phyloP scores from a whole-genome alignment of 35 echinoderm and acorn worm species.

The Ophioderma brevispina region DNA sequence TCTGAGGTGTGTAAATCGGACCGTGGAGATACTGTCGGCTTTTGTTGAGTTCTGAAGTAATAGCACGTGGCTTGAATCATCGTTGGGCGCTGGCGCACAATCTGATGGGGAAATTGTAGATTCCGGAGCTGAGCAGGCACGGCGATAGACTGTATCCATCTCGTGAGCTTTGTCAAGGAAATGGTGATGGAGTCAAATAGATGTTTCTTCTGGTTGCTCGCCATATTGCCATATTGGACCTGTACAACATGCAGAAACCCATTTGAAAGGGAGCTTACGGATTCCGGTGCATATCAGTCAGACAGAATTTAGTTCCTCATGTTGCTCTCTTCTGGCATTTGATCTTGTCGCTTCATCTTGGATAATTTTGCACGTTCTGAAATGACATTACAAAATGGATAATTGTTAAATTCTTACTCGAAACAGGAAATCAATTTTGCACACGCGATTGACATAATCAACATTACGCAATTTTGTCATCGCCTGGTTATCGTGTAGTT shows the following conservation, averaged over 20 bases:
- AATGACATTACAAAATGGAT: no score
- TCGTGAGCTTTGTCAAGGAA: conserved; percentile 5
- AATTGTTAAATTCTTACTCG: no score
- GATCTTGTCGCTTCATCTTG: conserved; percentile 13
- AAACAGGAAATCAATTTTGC: no score
- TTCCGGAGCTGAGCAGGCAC: conserved; percentile 54
- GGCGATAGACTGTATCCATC: conserved; percentile 7
- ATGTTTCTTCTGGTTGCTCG: not conserved
- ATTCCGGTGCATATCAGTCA: conserved; percentile 13
- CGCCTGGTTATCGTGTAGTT: no score
- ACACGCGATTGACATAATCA: no score
- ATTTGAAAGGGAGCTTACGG: conserved; percentile 47
- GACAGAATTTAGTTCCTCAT: not conserved
- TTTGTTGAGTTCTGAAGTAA: not conserved
- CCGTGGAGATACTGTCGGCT: not conserved
- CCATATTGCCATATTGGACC: conserved; percentile 17
- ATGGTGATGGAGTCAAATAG: not conserved
- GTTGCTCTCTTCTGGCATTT: not conserved
- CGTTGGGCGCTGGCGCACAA: conserved; percentile 4
- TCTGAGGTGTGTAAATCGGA: not conserved
- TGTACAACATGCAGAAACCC: conserved; percentile 37
- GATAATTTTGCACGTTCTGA: conserved; percentile 5
- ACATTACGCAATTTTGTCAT: no score
- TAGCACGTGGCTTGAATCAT: conserved; percentile 17
- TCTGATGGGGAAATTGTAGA: conserved; percentile 30